Evolutionary conservation across 2,113 vertebrate genomes (phyloP).

Genomic region (Conger conger): DNA sequence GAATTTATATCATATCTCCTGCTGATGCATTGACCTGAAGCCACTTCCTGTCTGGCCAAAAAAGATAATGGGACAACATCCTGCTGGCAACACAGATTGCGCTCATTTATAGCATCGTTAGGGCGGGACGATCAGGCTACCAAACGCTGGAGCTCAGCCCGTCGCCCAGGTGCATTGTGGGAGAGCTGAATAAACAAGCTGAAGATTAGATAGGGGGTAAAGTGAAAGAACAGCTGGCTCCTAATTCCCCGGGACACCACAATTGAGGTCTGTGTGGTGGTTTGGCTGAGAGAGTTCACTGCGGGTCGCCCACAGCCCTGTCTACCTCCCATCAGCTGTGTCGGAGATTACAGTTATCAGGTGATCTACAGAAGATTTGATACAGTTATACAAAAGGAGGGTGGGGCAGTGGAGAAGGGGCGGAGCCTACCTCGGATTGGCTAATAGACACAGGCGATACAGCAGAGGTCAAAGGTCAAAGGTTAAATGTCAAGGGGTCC

Average conservation of each 20-base stretch:
- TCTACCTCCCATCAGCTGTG: too few relatives aligned
- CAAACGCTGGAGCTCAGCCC: not conserved
- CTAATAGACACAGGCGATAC: not conserved
- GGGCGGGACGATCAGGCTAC: not conserved
- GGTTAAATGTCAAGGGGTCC: not conserved
- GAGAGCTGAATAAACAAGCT: slow-evolving; percentile 16
- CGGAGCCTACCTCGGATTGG: not conserved
- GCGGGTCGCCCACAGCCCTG: too few relatives aligned
- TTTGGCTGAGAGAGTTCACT: not conserved
- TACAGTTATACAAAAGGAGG: too few relatives aligned
- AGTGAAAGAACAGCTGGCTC: not conserved
- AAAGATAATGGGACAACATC: slow-evolving; percentile 27
- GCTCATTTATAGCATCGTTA: slow-evolving; percentile 26
- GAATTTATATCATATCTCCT: not conserved
- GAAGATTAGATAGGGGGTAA: not conserved
- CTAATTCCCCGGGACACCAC: not conserved
- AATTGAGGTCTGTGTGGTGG: not conserved
- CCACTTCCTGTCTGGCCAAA: slow-evolving; percentile 15
- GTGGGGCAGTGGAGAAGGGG: not conserved
- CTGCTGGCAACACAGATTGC: slow-evolving; percentile 27
- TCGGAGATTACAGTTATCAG: too few relatives aligned
- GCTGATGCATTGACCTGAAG: slow-evolving; percentile 12
- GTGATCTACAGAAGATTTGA: too few relatives aligned
- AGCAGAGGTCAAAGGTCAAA: not conserved
- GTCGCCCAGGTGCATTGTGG: slow-evolving; percentile 11